A percentile compares a stretch with the other conserved stretches of the same genome.
Conservation (phyloP, 2,888 invertebrate genomes). For the Ischnus inquisitorius region DNA sequence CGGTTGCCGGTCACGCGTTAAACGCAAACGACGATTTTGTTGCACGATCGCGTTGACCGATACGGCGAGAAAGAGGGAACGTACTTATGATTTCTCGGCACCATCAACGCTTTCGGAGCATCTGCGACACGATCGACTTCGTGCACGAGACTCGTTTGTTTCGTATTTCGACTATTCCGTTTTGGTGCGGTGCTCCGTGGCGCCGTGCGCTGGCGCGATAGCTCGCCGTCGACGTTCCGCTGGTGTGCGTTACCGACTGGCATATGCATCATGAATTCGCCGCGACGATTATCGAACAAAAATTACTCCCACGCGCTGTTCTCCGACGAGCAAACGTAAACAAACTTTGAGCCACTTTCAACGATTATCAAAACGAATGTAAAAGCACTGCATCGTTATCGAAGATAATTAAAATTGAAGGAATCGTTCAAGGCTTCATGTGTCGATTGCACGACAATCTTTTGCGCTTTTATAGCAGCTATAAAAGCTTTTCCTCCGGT, state of each 20-base stretch:
- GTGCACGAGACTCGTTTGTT: slow-evolving; percentile 79
- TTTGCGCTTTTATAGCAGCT: no score
- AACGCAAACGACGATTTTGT: slow-evolving; percentile 24
- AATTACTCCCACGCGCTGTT: slow-evolving; percentile 12
- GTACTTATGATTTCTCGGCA: slow-evolving; percentile 63
- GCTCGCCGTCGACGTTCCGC: slow-evolving; percentile 31
- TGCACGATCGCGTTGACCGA: slow-evolving; percentile 37
- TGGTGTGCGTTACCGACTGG: slow-evolving; percentile 15
- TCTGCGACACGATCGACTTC: slow-evolving; percentile 78
- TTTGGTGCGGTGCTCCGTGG: slow-evolving; percentile 18
- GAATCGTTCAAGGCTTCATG: no score
- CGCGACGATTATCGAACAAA: slow-evolving; percentile 24
- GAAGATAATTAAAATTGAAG: no score
- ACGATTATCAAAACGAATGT: no score
- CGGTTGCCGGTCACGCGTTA: neutral
- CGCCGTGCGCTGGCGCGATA: slow-evolving; percentile 58
- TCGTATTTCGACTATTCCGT: slow-evolving; percentile 83
- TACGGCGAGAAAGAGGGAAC: slow-evolving; percentile 60
- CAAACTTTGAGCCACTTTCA: no score
- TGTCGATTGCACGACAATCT: no score
- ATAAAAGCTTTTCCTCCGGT: no score
- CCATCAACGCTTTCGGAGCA: slow-evolving; percentile 74
- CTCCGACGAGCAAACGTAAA: neutral
- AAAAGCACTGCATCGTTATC: no score
- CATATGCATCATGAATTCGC: slow-evolving; percentile 58